phyloP scores from a whole-genome alignment of 1,140 invertebrate genomes.

The Mesaphorura yosii region DNA sequence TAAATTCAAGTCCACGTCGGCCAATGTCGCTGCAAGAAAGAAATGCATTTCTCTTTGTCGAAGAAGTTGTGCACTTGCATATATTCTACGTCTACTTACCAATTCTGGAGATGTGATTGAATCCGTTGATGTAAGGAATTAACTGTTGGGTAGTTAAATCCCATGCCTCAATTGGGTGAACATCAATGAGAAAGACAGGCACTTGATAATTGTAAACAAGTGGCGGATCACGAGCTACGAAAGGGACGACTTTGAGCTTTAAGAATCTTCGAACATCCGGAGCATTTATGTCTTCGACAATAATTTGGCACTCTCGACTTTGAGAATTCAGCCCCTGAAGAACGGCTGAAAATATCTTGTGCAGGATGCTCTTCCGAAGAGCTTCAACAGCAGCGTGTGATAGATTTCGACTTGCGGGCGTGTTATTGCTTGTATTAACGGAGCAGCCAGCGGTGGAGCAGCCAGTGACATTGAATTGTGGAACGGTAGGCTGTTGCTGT shows the following conservation, averaged over 20 bases:
- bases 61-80: conserved; percentile 6
- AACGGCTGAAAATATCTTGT: conserved; percentile 33
- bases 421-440: too few relatives aligned
- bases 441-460: too few relatives aligned
- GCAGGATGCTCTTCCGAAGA: too few relatives aligned
- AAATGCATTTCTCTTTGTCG: conserved; percentile 26
- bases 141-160: conserved; percentile 85
- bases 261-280: conserved; percentile 13
- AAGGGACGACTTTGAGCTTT: conserved; percentile 31
- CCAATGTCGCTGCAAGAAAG: conserved; percentile 48
- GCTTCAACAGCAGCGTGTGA: too few relatives aligned
- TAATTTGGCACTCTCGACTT: conserved; percentile 20
- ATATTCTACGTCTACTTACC: conserved; percentile 15
- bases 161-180: conserved; percentile 56
- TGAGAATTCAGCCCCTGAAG: conserved; percentile 36
- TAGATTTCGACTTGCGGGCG: too few relatives aligned
- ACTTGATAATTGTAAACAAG: conserved; percentile 80
- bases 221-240: conserved; percentile 49
- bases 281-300: conserved; percentile 18
- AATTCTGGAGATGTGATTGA: conserved; percentile 77
- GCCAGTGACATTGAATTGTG: too few relatives aligned
- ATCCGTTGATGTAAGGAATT: conserved; percentile 79
- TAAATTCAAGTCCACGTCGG: conserved; percentile 83
- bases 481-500: too few relatives aligned
- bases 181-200: conserved; percentile 60